Percentiles rank a stretch among this genome's conserved stretches.
Evolutionary conservation across 1,140 invertebrate species (phyloP).

Genomic region (Holotrichia oblita): DNA sequence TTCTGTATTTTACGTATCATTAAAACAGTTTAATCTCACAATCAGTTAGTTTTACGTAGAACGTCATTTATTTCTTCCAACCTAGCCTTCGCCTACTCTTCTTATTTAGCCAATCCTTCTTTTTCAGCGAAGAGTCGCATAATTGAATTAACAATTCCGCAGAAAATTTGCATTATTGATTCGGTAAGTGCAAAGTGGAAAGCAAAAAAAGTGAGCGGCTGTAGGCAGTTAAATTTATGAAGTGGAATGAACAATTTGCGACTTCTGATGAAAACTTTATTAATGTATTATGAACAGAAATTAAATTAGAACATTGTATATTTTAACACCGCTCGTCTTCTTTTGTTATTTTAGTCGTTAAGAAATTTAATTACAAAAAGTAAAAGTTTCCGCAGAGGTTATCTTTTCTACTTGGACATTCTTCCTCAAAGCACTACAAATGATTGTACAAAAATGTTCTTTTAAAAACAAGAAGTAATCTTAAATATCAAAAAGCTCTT

Average conservation of each 20-base stretch:
- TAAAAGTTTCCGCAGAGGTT: too few relatives aligned
- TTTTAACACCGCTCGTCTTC: not conserved
- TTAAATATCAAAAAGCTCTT: too few relatives aligned
- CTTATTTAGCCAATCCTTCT: constrained; percentile 26
- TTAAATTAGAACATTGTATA: too few relatives aligned
- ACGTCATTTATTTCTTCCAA: not conserved
- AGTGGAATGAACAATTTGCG: constrained; percentile 28
- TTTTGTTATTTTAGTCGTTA: not conserved
- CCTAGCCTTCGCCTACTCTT: not conserved
- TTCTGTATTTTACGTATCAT: too few relatives aligned
- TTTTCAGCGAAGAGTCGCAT: constrained; percentile 24
- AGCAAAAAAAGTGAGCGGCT: constrained; percentile 23
- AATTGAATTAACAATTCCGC: constrained; percentile 28
- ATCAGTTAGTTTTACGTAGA: not conserved
- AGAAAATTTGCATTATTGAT: constrained; percentile 35
- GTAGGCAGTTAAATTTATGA: constrained; percentile 31
- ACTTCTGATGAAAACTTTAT: constrained; percentile 34
- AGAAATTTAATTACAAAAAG: not conserved
- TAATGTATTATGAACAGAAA: constrained; percentile 22
- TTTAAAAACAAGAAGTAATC: too few relatives aligned
- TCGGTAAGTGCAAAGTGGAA: constrained; percentile 24
- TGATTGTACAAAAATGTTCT: too few relatives aligned
- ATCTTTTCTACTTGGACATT: too few relatives aligned
- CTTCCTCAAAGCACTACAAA: too few relatives aligned
- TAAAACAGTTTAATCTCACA: too few relatives aligned